Evolutionary conservation across 2,113 vertebrate genomes (phyloP), one percentile per base, ranked within the genome.

Genomic region (Platichthys flesus): DNA sequence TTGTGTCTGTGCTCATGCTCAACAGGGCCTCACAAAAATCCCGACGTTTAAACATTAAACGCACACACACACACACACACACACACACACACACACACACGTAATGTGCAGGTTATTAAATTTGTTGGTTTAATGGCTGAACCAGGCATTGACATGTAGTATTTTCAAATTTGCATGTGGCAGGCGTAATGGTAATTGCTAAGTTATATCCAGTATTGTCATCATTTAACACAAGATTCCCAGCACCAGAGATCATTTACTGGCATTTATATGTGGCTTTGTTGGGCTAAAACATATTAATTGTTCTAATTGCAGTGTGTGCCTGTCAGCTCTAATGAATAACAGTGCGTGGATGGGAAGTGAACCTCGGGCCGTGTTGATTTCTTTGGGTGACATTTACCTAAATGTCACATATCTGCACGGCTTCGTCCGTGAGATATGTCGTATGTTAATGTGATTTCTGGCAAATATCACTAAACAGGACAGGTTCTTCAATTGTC

Each of bases 381-480:
- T 92, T 90, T 70, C 78, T 87, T 84, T 79, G 62, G 82, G 81
- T 94, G 94, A 92, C 90, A 94, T 95, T 95, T 94, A 90, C 83
- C 88, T 71, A 94, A 95, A 94, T 95, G 93, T 86, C 93, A 94
- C 81, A 79, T 87, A 87, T 91, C 88, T 76, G 77, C 66, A 31
- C 72, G 42, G 79, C 71, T 65, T 83, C 63, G 74, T 73, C 78
- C 61, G 66, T 76, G 79, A 91, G 81, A 88, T 77, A 61, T 78
- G 73, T 74, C 26, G 60, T 83, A 92, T 92, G 88, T 84, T 88
- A 93, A 91, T 93, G 76, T 76, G 78, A 82, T 92, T 86, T 88
- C 71, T 72, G 81, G 69, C 82, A 92, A 93, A 93, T 92, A 92
- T 90, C 90, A 93, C 80, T 86, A 85, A 86, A 86, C 87, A 90